Percentiles rank a stretch among this genome's conserved stretches.
Evolutionary conservation across 2,797 vertebrate genomes (phyloP).

Genomic region (Coilia nasus): DNA sequence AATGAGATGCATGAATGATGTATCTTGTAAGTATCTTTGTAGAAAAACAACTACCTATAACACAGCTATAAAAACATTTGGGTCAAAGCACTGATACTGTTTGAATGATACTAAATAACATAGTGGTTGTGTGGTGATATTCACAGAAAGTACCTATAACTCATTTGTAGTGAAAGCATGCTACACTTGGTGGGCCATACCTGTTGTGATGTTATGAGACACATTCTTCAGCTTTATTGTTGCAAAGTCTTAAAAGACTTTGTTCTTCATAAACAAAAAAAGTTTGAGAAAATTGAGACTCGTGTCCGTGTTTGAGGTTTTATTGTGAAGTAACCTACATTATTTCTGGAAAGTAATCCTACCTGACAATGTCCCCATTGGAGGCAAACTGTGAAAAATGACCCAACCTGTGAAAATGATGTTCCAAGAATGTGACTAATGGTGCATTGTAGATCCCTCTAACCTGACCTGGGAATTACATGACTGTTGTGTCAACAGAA

Average conservation of each 20-base stretch:
- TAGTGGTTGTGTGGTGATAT: neutral
- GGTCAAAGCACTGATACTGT: neutral
- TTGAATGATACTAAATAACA: too few relatives aligned
- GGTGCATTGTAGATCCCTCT: constrained; percentile 27
- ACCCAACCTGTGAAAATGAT: constrained; percentile 54
- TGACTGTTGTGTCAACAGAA: constrained; percentile 25
- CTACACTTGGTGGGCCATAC: too few relatives aligned
- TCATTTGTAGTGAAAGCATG: too few relatives aligned
- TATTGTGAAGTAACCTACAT: neutral
- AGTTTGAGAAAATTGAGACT: neutral
- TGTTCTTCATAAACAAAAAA: neutral
- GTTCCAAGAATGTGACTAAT: constrained; percentile 48
- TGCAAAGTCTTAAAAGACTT: neutral
- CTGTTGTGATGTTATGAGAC: too few relatives aligned
- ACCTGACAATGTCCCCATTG: neutral
- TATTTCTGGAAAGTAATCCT: neutral
- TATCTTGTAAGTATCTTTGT: too few relatives aligned
- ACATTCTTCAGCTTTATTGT: too few relatives aligned
- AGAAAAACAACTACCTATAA: neutral
- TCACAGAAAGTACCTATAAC: neutral
- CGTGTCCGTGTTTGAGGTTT: neutral
- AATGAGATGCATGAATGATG: too few relatives aligned
- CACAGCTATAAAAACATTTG: neutral
- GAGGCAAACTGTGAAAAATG: constrained; percentile 50
- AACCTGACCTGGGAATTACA: constrained; percentile 2